phyloP scores from a whole-genome alignment of 2,797 vertebrate genomes.

The Peromyscus attwateri region DNA sequence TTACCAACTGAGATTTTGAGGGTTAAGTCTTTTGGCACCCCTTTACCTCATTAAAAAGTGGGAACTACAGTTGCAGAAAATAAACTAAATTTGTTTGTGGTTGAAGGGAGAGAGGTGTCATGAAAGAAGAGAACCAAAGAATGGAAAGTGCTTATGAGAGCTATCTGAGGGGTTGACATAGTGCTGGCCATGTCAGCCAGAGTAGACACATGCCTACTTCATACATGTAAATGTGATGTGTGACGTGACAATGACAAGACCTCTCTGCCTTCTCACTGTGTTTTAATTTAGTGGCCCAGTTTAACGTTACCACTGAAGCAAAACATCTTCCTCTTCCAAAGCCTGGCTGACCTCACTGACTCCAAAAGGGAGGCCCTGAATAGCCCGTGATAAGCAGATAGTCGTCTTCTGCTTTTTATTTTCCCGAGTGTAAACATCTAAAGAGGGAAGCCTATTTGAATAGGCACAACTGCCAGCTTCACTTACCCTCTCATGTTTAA shows the following conservation, averaged over 20 bases:
- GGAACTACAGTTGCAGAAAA: slow-evolving; percentile 37
- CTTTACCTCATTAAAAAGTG: slow-evolving; percentile 68
- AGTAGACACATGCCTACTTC: neutral
- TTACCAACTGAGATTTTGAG: neutral
- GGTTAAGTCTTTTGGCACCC: slow-evolving; percentile 35
- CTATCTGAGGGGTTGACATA: neutral
- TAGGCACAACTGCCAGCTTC: slow-evolving; percentile 73
- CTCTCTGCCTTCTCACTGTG: neutral
- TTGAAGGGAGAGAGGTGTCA: neutral
- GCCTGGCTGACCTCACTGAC: neutral
- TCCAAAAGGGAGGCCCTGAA: slow-evolving; percentile 1
- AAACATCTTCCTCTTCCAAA: slow-evolving; percentile 23
- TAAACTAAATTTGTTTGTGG: neutral
- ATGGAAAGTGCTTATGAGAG: neutral
- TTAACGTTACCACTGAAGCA: slow-evolving; percentile 10
- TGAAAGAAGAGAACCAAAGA: slow-evolving; percentile 31
- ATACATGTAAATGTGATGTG: neutral
- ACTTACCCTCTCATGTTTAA: slow-evolving; percentile 69
- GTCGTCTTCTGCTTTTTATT: slow-evolving; percentile 50
- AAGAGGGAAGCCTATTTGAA: slow-evolving; percentile 72
- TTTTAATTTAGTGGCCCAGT: neutral
- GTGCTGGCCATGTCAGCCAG: neutral
- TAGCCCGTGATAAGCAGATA: slow-evolving; percentile 47
- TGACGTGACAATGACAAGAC: slow-evolving; percentile 26
- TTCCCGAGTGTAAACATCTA: slow-evolving; percentile 61